Conservation (phyloP, 2,888 invertebrate species). For the Nomada fabriciana region DNA sequence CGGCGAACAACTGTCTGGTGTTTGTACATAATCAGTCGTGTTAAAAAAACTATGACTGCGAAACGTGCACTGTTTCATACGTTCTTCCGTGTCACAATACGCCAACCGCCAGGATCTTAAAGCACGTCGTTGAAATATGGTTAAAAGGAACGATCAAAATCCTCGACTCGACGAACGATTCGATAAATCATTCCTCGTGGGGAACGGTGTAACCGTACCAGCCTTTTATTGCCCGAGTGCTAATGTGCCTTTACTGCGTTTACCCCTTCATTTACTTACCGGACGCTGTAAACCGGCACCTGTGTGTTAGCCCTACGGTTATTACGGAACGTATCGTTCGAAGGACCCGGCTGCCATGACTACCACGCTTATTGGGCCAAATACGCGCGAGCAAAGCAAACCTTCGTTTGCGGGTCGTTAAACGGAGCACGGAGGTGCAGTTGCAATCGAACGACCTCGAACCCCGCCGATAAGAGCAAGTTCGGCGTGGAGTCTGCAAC, state of each 20-base stretch:
- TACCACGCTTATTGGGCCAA: constrained; percentile 37
- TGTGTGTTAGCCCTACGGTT: constrained; percentile 39
- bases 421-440: constrained; percentile 14
- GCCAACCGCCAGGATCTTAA: background rate
- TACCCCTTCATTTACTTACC: constrained; percentile 38
- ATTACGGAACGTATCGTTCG: constrained; percentile 39
- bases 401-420: constrained; percentile 28
- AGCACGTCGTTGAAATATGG: background rate
- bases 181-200: constrained; percentile 13
- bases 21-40: background rate
- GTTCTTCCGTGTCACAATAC: background rate
- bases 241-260: constrained; percentile 38
- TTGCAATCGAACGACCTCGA: constrained; percentile 15
- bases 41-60: background rate
- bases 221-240: constrained; percentile 39
- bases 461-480: constrained; percentile 46
- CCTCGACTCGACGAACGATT: constrained; percentile 1
- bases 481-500: constrained; percentile 18
- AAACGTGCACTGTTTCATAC: background rate
- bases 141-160: background rate
- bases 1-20: background rate
- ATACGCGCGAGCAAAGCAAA: constrained; percentile 25
- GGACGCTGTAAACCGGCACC: constrained; percentile 43
- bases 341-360: constrained; percentile 15
- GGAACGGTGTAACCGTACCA: constrained; percentile 23